A percentile compares a stretch with the other conserved stretches of the same genome.
These are phyloP conservation scores for Muscidifurax raptorellus DNA, from an alignment of 1,140 invertebrate species.

Conservation along the genomic window DNA sequence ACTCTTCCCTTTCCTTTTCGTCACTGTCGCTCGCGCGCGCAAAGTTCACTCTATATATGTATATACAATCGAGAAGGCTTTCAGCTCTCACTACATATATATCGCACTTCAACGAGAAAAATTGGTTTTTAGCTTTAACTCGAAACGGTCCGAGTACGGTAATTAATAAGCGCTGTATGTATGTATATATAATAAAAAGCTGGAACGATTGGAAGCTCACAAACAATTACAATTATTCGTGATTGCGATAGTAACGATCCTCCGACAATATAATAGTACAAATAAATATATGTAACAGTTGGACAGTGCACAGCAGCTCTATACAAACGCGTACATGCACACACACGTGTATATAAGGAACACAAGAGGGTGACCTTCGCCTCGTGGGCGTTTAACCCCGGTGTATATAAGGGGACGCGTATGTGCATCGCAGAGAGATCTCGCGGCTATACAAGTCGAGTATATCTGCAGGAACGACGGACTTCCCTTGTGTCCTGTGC, in stretches of 20 bases:
- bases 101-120: too few species aligned
- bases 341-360: not conserved
- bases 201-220: too few species aligned
- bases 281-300: not conserved
- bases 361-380: constrained; percentile 51
- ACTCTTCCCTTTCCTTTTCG: constrained; percentile 5
- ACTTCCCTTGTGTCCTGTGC: not conserved
- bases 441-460: constrained; percentile 18
- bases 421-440: not conserved
- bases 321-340: not conserved
- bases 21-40: not conserved
- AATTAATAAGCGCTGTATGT: too few species aligned
- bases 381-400: constrained; percentile 44
- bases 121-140: too few species aligned
- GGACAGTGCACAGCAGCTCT: too few species aligned
- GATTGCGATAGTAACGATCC: too few species aligned
- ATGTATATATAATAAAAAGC: too few species aligned
- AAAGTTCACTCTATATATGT: too few species aligned
- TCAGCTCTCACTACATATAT: too few species aligned
- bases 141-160: too few species aligned
- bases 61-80: too few species aligned
- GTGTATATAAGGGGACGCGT: not conserved
- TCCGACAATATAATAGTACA: not conserved
- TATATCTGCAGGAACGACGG: not conserved
- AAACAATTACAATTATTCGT: not conserved